These are phyloP conservation scores for Mycalesis mineus DNA, from an alignment of 2,888 invertebrate genomes.

Conservation along the genomic window DNA sequence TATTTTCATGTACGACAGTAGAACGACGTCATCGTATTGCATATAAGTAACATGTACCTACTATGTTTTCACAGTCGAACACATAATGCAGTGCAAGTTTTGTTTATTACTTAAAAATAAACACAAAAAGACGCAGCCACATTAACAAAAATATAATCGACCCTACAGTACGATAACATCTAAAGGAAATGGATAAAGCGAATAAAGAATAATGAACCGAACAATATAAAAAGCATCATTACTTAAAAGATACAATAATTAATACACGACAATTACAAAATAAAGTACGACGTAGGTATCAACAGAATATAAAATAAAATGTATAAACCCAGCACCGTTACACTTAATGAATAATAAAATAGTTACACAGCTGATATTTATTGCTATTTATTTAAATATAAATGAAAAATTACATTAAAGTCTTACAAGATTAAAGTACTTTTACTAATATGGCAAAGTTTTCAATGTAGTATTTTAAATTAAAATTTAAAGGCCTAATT, in stretches of 20 bases:
- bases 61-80: conserved; percentile 24
- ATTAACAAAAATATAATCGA: conserved; percentile 33
- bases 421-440: conserved; percentile 73
- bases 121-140: conserved; percentile 34
- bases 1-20: too few relatives aligned
- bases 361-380: conserved; percentile 67
- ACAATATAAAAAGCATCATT: conserved; percentile 63
- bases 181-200: conserved; percentile 34
- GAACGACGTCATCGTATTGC: too few relatives aligned
- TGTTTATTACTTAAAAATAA: conserved; percentile 30
- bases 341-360: conserved; percentile 71
- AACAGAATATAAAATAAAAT: conserved; percentile 67
- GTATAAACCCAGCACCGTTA: conserved; percentile 76
- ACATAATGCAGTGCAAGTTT: conserved; percentile 31
- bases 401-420: conserved; percentile 65
- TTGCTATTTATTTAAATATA: conserved; percentile 53
- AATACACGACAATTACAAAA: conserved; percentile 66
- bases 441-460: conserved; percentile 79
- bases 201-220: conserved; percentile 60
- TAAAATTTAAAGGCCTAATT: conserved; percentile 55
- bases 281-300: conserved; percentile 66
- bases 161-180: conserved; percentile 33
- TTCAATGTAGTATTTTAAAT: conserved; percentile 72
- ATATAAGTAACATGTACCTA: conserved; percentile 4
- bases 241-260: conserved; percentile 59